These are phyloP conservation scores for Paramisgurnus dabryanus DNA, from an alignment of 2,113 vertebrate genomes.

Conservation along the genomic window DNA sequence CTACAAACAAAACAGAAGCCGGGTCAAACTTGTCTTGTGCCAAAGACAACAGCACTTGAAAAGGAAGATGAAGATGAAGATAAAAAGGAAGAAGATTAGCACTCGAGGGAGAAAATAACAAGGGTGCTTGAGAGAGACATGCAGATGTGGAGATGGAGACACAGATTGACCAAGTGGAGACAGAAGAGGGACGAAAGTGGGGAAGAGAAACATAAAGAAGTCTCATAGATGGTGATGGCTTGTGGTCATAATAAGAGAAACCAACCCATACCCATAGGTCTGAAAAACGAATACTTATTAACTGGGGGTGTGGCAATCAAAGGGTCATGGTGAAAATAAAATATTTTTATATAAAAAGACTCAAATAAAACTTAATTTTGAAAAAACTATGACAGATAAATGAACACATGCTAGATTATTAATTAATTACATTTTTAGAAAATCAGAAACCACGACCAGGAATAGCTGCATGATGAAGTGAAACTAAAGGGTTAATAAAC, in stretches of 20 bases:
- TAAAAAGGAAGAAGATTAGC: not conserved
- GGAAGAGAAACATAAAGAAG: constrained; percentile 1
- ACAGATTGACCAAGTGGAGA: not conserved
- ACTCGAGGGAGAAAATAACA: not conserved
- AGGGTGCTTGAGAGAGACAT: not conserved
- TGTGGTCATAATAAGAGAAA: not conserved
- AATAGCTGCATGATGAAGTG: too few species aligned
- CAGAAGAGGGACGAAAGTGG: not conserved
- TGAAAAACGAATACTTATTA: too few species aligned
- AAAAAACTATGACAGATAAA: too few species aligned
- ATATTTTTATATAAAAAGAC: too few species aligned
- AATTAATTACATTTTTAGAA: too few species aligned
- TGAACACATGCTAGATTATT: too few species aligned
- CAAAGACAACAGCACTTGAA: not conserved
- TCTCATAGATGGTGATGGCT: constrained; percentile 24
- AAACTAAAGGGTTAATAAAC: too few species aligned
- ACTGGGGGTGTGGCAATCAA: too few species aligned
- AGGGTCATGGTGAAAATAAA: too few species aligned
- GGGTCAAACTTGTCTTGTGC: not conserved
- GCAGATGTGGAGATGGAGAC: not conserved
- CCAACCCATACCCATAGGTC: too few species aligned
- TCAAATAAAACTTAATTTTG: too few species aligned
- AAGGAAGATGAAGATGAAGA: not conserved
- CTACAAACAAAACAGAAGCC: not conserved
- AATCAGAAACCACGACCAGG: too few species aligned